Base-by-base conservation (phyloP, 2,113 vertebrate genomes). In the Hipposideros armiger region DNA sequence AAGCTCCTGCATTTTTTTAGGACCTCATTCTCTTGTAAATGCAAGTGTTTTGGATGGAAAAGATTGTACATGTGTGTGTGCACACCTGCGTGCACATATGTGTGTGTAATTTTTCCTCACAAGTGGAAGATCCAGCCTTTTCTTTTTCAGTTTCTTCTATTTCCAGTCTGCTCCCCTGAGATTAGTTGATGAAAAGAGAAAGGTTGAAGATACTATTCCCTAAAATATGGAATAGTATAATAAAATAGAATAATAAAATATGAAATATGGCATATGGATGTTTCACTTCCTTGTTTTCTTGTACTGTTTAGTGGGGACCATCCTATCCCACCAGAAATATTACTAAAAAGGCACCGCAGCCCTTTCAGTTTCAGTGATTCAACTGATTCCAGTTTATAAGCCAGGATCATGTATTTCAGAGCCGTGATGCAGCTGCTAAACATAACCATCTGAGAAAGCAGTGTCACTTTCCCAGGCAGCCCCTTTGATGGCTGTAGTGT, bases 391-490 rank as follows among this genome's bases (percentile, higher is more conserved):
- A 4, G 54, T n/a, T 56, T 22, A 2, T 42, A 62, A 90, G 50
- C 32, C 20, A 3, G 17, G 40, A n/a, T 70, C 67, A 16, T 70
- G 62, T n/a, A 54, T 56, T 54, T 72, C 3, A 7, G 20, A 32
- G 40, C 62, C 1, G 9, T 74, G 64, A 66, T 36, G 30, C 69
- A 67, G 66, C 30, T n/a, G 16, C 58, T 91, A 78, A 73, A 60
- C 74, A 60, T 2, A 4, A 78, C 47, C 67, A 89, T 74, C 78
- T 54, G 90, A 70, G 73, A 74, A 88, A 96, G 76, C 70, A 86
- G 77, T 64, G 30, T 82, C 24, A 20, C 66, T 87, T 67, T 72
- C 67, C 5, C 47, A 13, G 64, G 74, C 9, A 22, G 28, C 32
- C n/a, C 1, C 64, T 81, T 80, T 50, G 64, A 47, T 56, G 67